Evolutionary conservation across 2,797 vertebrate genomes (phyloP), one percentile per base, ranked within the genome.

Genomic region (Hydrocynus forskahlii): DNA sequence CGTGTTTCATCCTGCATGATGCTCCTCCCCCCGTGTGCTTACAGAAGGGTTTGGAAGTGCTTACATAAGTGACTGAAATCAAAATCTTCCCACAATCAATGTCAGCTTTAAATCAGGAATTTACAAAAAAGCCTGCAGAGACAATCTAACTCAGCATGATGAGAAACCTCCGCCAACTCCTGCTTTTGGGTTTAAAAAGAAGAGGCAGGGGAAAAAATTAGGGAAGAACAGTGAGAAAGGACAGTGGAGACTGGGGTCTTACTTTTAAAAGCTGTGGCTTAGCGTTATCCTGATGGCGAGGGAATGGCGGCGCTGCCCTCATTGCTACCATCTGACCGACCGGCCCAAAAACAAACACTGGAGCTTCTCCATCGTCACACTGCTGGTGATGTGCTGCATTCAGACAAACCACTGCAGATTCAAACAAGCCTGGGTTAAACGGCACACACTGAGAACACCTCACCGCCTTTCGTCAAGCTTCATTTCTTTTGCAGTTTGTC

Each of bases 91-190:
- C 7, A 29, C 29, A 64, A 64, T 64, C 62, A 64, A 64, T 25
- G 35, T 64, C 63, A 40, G 63, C 63, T 43, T 43, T n/a, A 66
- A 72, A 29, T 52, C 1, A 45, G 38, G 68, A 38, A 68, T 71
- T 63, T 19, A n/a, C 64, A n/a, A 66, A 63, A 74, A 59, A 62
- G 40, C 60, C 60, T 9, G 59, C 40, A 14, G 8, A 75, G 81
- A 16, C 14, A 16, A 79, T 23, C 14, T 35, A 16, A 60, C 29
- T 70, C 68, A 52, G 68, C n/a, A 23, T 38, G 70, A 72, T 17
- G n/a, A 38, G 16, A 3, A 72, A 14, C 68, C 21, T 35, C 70
- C 5, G 19, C n/a, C 67, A 7, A 23, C n/a, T 52, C 69, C 45
- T 70, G 69, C 25, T 54, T 71, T 54, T 54, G n/a, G 71, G 13